A percentile compares a stretch with the other conserved stretches of the same genome.
These are phyloP conservation scores for Anthopleura xanthogrammica DNA, from an alignment of 92 coral and sea anemone species.

Conservation along the genomic window DNA sequence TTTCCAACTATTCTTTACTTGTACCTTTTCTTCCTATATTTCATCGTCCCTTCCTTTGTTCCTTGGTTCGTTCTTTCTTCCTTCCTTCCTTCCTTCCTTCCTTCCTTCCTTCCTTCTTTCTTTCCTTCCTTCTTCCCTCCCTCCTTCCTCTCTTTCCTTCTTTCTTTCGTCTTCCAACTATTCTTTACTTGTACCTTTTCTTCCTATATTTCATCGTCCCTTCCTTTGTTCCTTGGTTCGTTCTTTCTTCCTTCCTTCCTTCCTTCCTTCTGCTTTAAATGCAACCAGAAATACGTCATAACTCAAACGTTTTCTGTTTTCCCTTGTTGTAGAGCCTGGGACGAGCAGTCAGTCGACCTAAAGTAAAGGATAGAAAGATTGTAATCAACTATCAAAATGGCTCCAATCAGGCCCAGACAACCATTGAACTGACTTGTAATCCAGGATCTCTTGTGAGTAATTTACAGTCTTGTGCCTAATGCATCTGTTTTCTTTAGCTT, in stretches of 20 bases:
- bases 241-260: background rate
- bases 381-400: conserved; percentile 39
- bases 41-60: no score
- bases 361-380: conserved; percentile 30
- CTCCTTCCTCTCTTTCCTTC: background rate
- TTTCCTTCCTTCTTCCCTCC: background rate
- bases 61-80: no score
- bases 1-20: no score
- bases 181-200: background rate
- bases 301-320: background rate
- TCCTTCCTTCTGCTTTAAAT: background rate
- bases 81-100: background rate
- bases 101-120: background rate
- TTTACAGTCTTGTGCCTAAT: background rate
- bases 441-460: conserved; percentile 68
- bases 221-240: no score
- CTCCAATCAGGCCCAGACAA: conserved; percentile 4
- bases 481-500: no score
- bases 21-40: background rate
- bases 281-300: background rate
- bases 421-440: conserved; percentile 48
- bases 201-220: no score
- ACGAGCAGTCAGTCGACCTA: conserved; percentile 44
- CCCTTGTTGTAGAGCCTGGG: conserved; percentile 55
- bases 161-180: no score